A percentile compares a stretch with the other conserved stretches of the same genome.
Evolutionary conservation across 2,113 vertebrate genomes (phyloP).

Genomic region (Dicerorhinus sumatrensis): DNA sequence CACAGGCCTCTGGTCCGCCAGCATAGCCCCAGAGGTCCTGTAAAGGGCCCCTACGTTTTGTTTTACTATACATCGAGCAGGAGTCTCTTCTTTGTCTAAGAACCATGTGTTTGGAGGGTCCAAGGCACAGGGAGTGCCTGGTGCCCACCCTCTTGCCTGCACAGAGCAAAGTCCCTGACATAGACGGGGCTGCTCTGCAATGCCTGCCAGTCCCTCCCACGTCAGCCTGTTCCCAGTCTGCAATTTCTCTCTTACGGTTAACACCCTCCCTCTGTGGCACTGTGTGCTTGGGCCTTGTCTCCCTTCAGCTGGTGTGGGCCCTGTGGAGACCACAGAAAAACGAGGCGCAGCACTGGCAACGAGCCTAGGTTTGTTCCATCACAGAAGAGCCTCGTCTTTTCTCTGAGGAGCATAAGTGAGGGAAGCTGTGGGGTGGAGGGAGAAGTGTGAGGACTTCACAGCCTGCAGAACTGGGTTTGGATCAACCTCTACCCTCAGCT

Average conservation of each 20-base stretch:
- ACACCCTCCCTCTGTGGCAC: neutral
- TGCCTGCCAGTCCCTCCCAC: neutral
- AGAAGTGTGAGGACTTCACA: neutral
- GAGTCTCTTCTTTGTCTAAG: neutral
- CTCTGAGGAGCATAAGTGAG: neutral
- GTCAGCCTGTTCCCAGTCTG: neutral
- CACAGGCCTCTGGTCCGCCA: neutral
- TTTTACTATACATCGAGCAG: neutral
- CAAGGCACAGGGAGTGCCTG: neutral
- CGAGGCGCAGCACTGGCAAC: neutral
- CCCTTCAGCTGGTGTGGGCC: fast-evolving
- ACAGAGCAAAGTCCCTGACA: neutral
- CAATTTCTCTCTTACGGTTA: neutral
- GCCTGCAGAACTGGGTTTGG: neutral
- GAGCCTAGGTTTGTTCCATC: neutral
- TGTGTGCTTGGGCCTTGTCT: neutral
- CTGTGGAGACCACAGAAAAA: neutral
- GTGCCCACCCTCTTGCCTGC: neutral
- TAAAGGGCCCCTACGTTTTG: neutral
- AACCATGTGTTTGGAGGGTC: neutral
- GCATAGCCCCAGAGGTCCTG: neutral
- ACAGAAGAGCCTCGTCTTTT: neutral
- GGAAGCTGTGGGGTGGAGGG: neutral
- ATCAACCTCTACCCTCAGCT: neutral
- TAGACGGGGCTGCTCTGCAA: neutral